Percentiles rank a stretch among this genome's conserved stretches.
Evolutionary conservation across 2,888 invertebrate species (phyloP).

Genomic region (Gymnoscelis rufifasciata): DNA sequence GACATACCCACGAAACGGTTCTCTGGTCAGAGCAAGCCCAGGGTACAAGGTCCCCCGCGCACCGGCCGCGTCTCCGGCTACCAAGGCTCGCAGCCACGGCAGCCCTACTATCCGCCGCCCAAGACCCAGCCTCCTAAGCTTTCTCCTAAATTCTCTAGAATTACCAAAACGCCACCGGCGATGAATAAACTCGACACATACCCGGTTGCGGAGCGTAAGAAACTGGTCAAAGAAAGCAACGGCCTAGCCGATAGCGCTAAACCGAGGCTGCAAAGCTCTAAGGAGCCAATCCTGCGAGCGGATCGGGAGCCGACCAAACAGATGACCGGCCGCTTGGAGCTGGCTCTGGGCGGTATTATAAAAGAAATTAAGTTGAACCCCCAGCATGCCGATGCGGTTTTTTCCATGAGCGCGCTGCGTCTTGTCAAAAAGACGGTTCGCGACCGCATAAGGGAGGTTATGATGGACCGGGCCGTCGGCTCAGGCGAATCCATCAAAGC

Average conservation of each 20-base stretch:
- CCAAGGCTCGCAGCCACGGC: conserved; percentile 5
- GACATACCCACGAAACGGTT: conserved; percentile 39
- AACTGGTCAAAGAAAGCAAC: conserved; percentile 27
- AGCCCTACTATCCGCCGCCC: not conserved
- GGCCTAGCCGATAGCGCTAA: conserved; percentile 10
- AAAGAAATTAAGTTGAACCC: conserved; percentile 38
- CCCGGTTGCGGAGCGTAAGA: conserved; percentile 32
- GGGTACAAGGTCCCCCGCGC: conserved; percentile 1
- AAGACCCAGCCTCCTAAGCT: conserved; percentile 22
- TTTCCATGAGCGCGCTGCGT: conserved; percentile 25
- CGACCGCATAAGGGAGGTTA: conserved; percentile 48
- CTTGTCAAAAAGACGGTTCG: conserved; percentile 53
- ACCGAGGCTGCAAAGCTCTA: not conserved
- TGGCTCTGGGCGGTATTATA: conserved; percentile 54
- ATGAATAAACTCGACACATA: conserved; percentile 34
- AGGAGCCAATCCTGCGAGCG: conserved; percentile 30
- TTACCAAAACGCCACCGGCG: conserved; percentile 15
- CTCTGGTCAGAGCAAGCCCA: conserved; percentile 18
- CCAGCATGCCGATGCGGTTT: conserved; percentile 3
- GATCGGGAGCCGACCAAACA: conserved; percentile 42
- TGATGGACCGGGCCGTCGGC: conserved; percentile 50
- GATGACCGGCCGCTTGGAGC: conserved; percentile 57
- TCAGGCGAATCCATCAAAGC: conserved; percentile 34
- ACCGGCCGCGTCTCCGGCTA: conserved; percentile 5
- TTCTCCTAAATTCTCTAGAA: conserved; percentile 26